Evolutionary conservation across 2,797 vertebrate species (phyloP).

Genomic region (Parauchenoglanis punctatus): DNA sequence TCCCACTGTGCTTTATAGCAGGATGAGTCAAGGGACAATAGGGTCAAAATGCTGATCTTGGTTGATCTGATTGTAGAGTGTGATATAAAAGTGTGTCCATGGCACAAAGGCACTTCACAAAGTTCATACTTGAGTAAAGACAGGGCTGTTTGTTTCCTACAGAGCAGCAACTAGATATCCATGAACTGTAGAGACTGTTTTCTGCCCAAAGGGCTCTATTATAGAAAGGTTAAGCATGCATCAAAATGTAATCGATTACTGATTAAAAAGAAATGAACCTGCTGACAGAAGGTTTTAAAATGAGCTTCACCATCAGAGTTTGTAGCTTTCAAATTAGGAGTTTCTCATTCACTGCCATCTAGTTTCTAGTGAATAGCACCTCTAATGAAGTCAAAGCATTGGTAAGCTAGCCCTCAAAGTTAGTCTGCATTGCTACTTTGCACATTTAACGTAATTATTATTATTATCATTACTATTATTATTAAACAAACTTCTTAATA

Average conservation of each 20-base stretch:
- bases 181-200: not conserved
- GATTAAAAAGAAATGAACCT: not conserved
- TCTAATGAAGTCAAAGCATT: not conserved
- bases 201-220: not conserved
- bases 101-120: not conserved
- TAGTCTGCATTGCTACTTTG: not conserved
- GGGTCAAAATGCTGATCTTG: slow-evolving; percentile 3
- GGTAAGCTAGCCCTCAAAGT: not conserved
- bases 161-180: not conserved
- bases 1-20: not conserved
- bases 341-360: not conserved
- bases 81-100: not conserved
- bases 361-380: not conserved
- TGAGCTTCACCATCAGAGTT: not conserved
- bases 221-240: not conserved
- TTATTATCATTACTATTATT: no score
- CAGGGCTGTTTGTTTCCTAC: not conserved
- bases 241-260: not conserved
- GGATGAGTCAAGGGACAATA: not conserved
- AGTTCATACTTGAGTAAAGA: not conserved
- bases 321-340: not conserved
- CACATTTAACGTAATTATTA: not conserved
- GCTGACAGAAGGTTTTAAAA: not conserved
- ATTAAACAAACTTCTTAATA: no score
- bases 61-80: not conserved